Base-by-base conservation (phyloP, 1,140 invertebrate genomes). In the Penaeus chinensis region DNA sequence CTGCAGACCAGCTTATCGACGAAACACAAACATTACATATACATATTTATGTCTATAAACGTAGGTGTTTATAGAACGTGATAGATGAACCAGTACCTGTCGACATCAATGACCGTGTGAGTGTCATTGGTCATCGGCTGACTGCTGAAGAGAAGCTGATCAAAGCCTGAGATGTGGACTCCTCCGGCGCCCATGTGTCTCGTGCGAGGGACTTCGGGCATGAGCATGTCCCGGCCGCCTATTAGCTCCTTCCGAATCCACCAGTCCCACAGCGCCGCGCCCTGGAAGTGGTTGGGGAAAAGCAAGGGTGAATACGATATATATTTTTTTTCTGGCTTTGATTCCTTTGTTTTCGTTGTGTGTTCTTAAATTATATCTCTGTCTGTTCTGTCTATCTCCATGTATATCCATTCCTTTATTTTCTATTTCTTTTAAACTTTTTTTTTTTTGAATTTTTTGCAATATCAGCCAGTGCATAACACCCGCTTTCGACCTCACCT, bases 121-220 rank as follows among this genome's bases (percentile, higher is more conserved):
- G 89, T 20, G 16, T 62, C 27, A 54, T 84, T 79, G 63, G 80
- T 87, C 82, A 89, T 74, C n/a, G 89, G 82, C 60, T 87, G 84
- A 42, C 65, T 66, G 63, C 82, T 79, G 77, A 83, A 89, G 82
- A 87, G 82, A 16, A 87, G 37, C 77, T 89, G 89, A 54, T 89
- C 89, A n/a, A 84, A 76, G 74, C 89, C 89, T 19, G 89, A 84
- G 76, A 89, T 85, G 82, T 89, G 89, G 19, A 83, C 82, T 8
- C 89, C 89, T 5, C 89, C 89, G 10, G 85, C 89, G 11, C 89
- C 89, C 85, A 80, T 84, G 77, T 89, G 89, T n/a, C 85, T 32
- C 18, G 89, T 89, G 18, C 89, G 42, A 10, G 89, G 89, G n/a
- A 89, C 85, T 79, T 89, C 89, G 2, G 89, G 89, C 13, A 87